These are phyloP conservation scores for Poecilia picta DNA, from an alignment of 2,797 vertebrate genomes.

Conservation along the genomic window DNA sequence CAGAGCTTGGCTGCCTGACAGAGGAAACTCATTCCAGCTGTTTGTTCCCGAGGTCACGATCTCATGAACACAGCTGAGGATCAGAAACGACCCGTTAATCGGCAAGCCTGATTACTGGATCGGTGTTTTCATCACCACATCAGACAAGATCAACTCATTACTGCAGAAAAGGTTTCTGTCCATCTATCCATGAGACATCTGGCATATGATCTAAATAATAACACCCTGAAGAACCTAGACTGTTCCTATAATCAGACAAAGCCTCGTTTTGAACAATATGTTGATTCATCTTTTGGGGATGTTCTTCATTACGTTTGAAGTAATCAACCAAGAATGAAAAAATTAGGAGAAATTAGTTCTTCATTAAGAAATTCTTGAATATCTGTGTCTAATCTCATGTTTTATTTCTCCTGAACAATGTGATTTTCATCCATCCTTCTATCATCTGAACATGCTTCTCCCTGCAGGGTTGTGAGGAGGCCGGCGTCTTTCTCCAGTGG, in stretches of 20 bases:
- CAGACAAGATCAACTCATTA: neutral
- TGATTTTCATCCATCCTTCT: neutral
- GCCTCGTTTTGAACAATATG: neutral
- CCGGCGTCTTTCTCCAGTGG: no score
- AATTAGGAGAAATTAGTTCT: neutral
- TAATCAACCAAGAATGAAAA: neutral
- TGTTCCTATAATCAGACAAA: neutral
- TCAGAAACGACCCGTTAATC: neutral
- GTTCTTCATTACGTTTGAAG: neutral
- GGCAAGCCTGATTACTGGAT: neutral
- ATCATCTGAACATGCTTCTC: no score
- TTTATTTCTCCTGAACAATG: neutral
- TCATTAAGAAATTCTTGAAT: neutral
- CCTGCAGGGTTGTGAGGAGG: no score
- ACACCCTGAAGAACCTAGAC: neutral
- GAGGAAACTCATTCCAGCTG: neutral
- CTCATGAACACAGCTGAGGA: neutral
- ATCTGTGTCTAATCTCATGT: neutral
- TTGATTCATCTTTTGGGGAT: neutral
- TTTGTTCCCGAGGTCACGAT: neutral
- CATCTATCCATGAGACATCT: neutral
- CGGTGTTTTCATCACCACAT: neutral
- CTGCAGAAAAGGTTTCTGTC: neutral
- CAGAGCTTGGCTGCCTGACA: neutral
- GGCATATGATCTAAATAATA: neutral